These are phyloP conservation scores for Euphonia xanthogaster DNA, from an alignment of 2,797 vertebrate species.

Conservation along the genomic window DNA sequence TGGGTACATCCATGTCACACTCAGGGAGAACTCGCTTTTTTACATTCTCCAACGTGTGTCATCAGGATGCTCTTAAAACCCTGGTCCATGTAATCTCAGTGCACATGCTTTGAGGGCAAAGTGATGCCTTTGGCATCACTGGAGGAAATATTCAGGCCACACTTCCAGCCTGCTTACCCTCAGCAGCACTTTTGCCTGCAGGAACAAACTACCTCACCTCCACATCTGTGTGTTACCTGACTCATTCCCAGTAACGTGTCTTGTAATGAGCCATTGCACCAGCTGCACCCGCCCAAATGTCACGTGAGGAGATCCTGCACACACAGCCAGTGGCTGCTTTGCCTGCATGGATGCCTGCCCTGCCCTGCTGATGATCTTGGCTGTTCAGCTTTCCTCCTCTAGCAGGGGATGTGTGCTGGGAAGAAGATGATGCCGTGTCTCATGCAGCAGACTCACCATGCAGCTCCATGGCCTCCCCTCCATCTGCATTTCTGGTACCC, in stretches of 20 bases:
- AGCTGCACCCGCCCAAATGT: background rate
- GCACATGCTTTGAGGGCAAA: background rate
- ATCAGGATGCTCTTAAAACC: background rate
- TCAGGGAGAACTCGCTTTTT: background rate
- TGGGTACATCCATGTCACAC: background rate
- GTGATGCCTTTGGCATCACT: accelerated
- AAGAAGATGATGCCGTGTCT: background rate
- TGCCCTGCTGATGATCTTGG: background rate
- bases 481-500: background rate
- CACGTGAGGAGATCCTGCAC: background rate
- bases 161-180: accelerated
- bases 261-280: background rate
- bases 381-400: background rate
- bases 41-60: background rate
- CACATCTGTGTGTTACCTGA: background rate
- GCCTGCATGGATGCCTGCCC: background rate
- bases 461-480: background rate
- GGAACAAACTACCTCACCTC: background rate
- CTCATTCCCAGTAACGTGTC: background rate
- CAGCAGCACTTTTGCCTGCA: background rate
- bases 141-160: background rate
- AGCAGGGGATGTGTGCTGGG: background rate
- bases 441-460: background rate
- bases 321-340: background rate
- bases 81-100: accelerated